phyloP scores from a whole-genome alignment of 1,140 invertebrate species.

The Dufourea novaeangliae region DNA sequence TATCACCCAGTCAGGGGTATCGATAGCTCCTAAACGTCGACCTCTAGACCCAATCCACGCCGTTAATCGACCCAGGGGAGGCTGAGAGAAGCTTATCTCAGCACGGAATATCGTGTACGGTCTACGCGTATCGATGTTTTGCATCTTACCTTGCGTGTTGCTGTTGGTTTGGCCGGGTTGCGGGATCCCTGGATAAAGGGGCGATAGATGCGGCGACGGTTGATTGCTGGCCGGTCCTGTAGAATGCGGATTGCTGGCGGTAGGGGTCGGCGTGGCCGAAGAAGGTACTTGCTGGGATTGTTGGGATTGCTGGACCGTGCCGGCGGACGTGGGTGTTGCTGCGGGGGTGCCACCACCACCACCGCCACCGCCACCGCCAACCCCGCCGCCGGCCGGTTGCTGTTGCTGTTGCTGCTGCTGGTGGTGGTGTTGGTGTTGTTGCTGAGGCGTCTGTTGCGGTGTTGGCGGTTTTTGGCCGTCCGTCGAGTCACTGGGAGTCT shows the following conservation, averaged over 20 bases:
- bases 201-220: slow-evolving; percentile 81
- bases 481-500: slow-evolving; percentile 69
- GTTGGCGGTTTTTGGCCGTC: slow-evolving; percentile 74
- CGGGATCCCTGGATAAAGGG: slow-evolving; percentile 78
- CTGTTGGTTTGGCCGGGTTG: slow-evolving; percentile 73
- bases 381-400: slow-evolving; percentile 1
- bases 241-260: slow-evolving; percentile 73
- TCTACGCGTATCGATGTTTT: slow-evolving; percentile 35
- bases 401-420: slow-evolving; percentile 45
- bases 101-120: background rate
- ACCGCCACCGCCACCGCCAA: slow-evolving; percentile 33
- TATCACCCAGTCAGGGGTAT: too few species aligned
- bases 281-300: slow-evolving; percentile 66
- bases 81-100: background rate
- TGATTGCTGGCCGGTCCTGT: slow-evolving; percentile 80
- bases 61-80: too few species aligned
- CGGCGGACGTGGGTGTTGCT: slow-evolving; percentile 62
- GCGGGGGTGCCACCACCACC: slow-evolving; percentile 52
- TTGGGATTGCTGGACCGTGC: slow-evolving; percentile 65
- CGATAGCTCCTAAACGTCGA: too few species aligned
- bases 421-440: slow-evolving; percentile 64
- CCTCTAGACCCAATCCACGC: background rate
- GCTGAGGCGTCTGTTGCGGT: slow-evolving; percentile 73
- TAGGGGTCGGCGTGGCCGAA: slow-evolving; percentile 70
- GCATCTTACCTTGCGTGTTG: slow-evolving; percentile 77